A percentile compares a stretch with the other conserved stretches of the same genome.
Evolutionary conservation across 1,140 invertebrate species (phyloP).

Genomic region (Micrasema minimum): DNA sequence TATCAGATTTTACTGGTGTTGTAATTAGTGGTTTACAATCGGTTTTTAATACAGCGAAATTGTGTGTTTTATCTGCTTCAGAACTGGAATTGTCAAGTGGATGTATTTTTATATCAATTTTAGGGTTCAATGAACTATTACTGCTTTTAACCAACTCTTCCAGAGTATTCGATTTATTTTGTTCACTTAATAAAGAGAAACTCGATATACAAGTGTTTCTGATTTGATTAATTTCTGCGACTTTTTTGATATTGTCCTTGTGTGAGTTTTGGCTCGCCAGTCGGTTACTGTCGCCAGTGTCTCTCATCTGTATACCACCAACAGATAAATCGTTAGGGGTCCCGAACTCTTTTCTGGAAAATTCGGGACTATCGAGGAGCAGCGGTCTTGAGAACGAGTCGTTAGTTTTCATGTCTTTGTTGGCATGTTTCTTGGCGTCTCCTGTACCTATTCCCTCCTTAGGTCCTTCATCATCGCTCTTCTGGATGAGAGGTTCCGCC

Average conservation of each 20-base stretch:
- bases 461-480: conserved; percentile 54
- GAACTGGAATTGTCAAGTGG: no score
- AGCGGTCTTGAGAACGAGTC: conserved; percentile 38
- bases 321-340: background rate
- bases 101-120: no score
- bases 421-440: conserved; percentile 9
- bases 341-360: conserved; percentile 29
- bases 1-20: no score
- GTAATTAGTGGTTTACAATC: background rate
- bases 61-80: background rate
- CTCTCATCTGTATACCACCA: conserved; percentile 16
- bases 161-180: conserved; percentile 7
- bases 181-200: conserved; percentile 23
- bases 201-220: conserved; percentile 33
- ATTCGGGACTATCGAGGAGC: conserved; percentile 40
- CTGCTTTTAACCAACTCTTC: conserved; percentile 7
- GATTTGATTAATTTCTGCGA: conserved; percentile 30
- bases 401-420: conserved; percentile 39
- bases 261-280: background rate
- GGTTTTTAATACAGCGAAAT: background rate
- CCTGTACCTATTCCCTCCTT: background rate
- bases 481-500: conserved; percentile 59
- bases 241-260: conserved; percentile 31
- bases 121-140: background rate
- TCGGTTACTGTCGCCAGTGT: background rate